Evolutionary conservation across 2,888 invertebrate species (phyloP).

Genomic region (Drosophila affinis): DNA sequence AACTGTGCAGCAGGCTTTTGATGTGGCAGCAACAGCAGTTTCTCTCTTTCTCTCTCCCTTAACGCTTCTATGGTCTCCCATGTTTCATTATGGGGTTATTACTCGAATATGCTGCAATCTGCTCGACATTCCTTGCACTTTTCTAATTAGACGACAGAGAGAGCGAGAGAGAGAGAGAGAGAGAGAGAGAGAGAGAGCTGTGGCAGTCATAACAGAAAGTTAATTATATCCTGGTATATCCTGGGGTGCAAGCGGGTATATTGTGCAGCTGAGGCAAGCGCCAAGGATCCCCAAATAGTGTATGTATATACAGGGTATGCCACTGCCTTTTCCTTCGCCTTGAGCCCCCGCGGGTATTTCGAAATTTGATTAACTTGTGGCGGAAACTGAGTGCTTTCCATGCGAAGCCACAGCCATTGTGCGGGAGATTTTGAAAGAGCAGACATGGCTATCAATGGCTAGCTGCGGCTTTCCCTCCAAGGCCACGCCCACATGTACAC

Average conservation of each 20-base stretch:
- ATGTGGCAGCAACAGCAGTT: slow-evolving; percentile 28
- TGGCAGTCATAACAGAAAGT: slow-evolving; percentile 71
- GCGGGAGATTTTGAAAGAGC: slow-evolving; percentile 2
- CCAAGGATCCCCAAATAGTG: too few relatives aligned
- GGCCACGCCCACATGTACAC: not conserved
- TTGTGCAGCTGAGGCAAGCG: too few relatives aligned
- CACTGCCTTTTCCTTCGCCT: not conserved
- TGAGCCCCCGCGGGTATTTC: slow-evolving; percentile 6
- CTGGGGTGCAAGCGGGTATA: too few relatives aligned
- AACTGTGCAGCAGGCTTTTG: slow-evolving; percentile 38
- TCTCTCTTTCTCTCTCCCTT: not conserved
- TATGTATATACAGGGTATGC: not conserved
- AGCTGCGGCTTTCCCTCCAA: not conserved
- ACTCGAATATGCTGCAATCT: slow-evolving; percentile 19
- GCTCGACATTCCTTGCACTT: slow-evolving; percentile 46
- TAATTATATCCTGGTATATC: slow-evolving; percentile 72
- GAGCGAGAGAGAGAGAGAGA: not conserved
- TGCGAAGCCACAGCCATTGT: slow-evolving; percentile 40
- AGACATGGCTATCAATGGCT: slow-evolving; percentile 6
- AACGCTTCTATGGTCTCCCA: not conserved
- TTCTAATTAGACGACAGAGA: slow-evolving; percentile 42
- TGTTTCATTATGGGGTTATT: slow-evolving; percentile 12
- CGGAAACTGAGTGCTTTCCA: not conserved
- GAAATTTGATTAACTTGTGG: slow-evolving; percentile 39
- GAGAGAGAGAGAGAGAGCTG: slow-evolving; percentile 20